These are phyloP conservation scores for Lasius platythorax DNA, from an alignment of 2,888 invertebrate species.

Conservation along the genomic window DNA sequence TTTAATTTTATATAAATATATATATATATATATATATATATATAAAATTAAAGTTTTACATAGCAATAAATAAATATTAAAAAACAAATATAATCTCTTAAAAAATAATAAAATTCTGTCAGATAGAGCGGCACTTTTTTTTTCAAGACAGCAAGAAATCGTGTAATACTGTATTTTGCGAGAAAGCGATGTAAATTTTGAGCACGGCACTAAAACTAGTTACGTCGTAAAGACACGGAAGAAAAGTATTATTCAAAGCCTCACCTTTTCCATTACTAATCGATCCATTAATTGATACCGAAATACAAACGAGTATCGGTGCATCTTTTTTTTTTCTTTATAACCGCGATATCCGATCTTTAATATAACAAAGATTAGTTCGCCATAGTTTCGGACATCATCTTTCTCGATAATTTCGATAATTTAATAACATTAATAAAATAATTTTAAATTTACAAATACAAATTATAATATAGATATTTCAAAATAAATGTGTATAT, in stretches of 20 bases:
- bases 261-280: not conserved
- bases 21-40: slow-evolving; percentile 41
- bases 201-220: not conserved
- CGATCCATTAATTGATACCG: not conserved
- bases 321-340: not conserved
- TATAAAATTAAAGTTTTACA: slow-evolving; percentile 57
- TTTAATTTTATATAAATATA: too few relatives aligned
- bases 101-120: slow-evolving; percentile 50
- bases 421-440: not conserved
- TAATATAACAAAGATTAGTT: not conserved
- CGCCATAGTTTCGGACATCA: not conserved
- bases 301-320: not conserved
- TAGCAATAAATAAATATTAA: slow-evolving; percentile 67
- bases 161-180: slow-evolving; percentile 27
- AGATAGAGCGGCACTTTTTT: slow-evolving; percentile 52
- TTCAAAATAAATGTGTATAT: not conserved
- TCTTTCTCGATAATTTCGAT: not conserved
- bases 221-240: not conserved
- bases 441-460: not conserved
- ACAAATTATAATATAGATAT: not conserved
- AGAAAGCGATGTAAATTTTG: not conserved
- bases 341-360: not conserved
- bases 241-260: not conserved
- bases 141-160: slow-evolving; percentile 46
- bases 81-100: slow-evolving; percentile 51